These are phyloP conservation scores for Phrynosoma blainvillii DNA, from an alignment of 2,113 vertebrate genomes.

Conservation along the genomic window DNA sequence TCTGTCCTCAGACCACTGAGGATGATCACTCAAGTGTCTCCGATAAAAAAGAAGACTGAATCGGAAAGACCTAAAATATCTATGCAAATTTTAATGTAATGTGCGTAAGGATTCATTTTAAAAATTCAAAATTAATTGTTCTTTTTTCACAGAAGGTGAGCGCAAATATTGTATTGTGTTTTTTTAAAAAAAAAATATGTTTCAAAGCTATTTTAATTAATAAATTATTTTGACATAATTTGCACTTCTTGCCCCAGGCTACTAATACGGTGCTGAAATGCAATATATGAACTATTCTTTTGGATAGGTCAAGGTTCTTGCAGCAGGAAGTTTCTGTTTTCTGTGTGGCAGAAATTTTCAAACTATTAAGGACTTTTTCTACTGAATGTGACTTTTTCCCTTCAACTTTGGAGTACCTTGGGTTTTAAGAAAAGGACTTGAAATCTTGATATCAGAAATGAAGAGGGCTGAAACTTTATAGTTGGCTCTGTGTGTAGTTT, in stretches of 20 bases:
- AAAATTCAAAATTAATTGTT: neutral
- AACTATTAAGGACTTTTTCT: too few relatives aligned
- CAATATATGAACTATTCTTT: neutral
- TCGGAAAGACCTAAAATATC: neutral
- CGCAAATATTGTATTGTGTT: neutral
- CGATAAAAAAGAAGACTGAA: slow-evolving; percentile 97
- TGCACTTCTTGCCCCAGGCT: neutral
- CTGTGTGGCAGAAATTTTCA: slow-evolving; percentile 9
- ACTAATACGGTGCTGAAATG: slow-evolving; percentile 14
- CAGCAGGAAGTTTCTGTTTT: neutral
- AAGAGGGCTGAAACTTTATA: neutral
- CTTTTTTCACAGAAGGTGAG: neutral
- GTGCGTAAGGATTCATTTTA: neutral
- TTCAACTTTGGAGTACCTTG: neutral
- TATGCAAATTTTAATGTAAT: neutral
- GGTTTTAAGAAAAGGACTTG: neutral
- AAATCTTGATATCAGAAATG: neutral
- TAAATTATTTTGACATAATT: slow-evolving; percentile 23
- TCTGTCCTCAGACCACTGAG: slow-evolving; percentile 62
- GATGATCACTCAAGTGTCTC: slow-evolving; percentile 79
- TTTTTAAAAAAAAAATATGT: neutral
- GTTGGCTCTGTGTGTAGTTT: too few relatives aligned
- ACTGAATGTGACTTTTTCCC: too few relatives aligned
- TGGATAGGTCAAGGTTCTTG: neutral
- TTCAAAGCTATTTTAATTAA: slow-evolving; percentile 10